Conservation (phyloP, 2,797 vertebrate genomes). For the Lacerta agilis region DNA sequence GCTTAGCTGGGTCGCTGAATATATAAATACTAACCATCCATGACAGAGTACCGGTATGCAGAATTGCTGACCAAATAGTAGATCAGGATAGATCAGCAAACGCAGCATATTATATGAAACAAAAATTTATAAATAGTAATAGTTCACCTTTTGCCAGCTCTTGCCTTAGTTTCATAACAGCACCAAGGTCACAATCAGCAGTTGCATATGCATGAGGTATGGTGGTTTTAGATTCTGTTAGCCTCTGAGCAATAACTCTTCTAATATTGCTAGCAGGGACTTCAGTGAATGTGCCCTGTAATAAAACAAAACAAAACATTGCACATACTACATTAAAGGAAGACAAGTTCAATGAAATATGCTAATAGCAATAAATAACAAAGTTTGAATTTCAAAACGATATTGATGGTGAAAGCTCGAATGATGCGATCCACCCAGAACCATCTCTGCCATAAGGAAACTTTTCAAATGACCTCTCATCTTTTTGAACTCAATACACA, state of each 20-base stretch:
- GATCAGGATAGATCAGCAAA: background rate
- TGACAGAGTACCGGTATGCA: background rate
- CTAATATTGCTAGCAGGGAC: constrained; percentile 90
- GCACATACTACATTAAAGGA: constrained; percentile 43
- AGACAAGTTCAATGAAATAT: constrained; percentile 20
- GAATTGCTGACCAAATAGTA: background rate
- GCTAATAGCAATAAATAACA: background rate
- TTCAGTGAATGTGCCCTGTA: constrained; percentile 92
- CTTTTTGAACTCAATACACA: background rate
- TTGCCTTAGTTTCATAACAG: constrained; percentile 87
- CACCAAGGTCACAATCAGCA: constrained; percentile 90
- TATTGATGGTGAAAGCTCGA: background rate
- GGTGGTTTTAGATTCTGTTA: constrained; percentile 93
- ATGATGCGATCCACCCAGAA: background rate
- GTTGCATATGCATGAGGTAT: constrained; percentile 93
- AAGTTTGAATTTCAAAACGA: background rate
- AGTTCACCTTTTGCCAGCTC: constrained; percentile 87
- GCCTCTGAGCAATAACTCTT: constrained; percentile 92
- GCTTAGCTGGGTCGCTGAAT: background rate
- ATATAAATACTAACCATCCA: background rate
- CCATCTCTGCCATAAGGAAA: background rate
- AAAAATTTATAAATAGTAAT: constrained; percentile 14
- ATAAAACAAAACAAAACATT: constrained; percentile 41
- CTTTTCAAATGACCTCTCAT: background rate
- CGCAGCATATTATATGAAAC: background rate